Evolutionary conservation across 2,888 invertebrate species (phyloP).

Genomic region (Coleophora deauratella): DNA sequence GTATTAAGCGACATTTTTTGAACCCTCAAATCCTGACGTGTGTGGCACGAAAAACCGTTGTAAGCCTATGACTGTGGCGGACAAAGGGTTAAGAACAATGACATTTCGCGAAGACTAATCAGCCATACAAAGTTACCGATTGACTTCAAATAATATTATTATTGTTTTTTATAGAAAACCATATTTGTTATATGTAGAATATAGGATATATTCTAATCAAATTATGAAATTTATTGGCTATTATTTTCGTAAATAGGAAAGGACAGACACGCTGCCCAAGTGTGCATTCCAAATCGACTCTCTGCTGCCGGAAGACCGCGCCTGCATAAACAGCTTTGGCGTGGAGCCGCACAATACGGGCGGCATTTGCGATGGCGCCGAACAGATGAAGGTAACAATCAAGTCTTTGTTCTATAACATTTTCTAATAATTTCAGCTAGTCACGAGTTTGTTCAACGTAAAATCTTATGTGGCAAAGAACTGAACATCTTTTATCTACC

Average conservation of each 20-base stretch:
- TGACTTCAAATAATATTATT: too few species aligned
- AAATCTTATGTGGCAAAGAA: neutral
- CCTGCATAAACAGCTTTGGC: conserved; percentile 57
- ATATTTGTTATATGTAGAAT: too few species aligned
- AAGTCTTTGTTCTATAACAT: neutral
- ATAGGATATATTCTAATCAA: too few species aligned
- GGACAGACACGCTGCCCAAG: conserved; percentile 46
- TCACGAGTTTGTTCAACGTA: too few species aligned
- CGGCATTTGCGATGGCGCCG: conserved; percentile 54
- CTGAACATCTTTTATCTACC: too few species aligned
- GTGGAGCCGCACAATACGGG: conserved; percentile 38
- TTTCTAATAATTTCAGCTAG: neutral
- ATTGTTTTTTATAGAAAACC: neutral
- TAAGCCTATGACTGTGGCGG: too few species aligned
- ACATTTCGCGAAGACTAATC: too few species aligned
- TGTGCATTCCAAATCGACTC: conserved; percentile 66
- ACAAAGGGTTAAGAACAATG: too few species aligned
- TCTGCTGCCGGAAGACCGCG: conserved; percentile 53
- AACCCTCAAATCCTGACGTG: too few species aligned
- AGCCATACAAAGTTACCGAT: too few species aligned
- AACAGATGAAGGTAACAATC: conserved; percentile 54
- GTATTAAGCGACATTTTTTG: too few species aligned
- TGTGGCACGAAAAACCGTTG: too few species aligned
- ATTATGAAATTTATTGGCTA: neutral
- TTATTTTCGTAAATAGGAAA: conserved; percentile 34